These are phyloP conservation scores for Arctia plantaginis DNA, from an alignment of 2,888 invertebrate species.

Conservation along the genomic window DNA sequence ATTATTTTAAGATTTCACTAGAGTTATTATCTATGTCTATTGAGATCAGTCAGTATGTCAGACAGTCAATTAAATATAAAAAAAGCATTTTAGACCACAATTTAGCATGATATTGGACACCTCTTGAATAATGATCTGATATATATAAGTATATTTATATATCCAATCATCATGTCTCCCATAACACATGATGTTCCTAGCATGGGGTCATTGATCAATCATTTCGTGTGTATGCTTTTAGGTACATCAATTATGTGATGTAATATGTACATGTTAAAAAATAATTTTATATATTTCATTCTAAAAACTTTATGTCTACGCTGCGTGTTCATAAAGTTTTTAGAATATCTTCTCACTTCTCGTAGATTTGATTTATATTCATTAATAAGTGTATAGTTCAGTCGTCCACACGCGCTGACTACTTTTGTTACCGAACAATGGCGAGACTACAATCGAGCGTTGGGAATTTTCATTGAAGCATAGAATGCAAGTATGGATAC, in stretches of 20 bases:
- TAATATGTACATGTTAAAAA: too few species aligned
- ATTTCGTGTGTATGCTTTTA: too few species aligned
- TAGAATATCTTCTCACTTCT: slow-evolving; percentile 28
- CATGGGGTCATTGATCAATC: too few species aligned
- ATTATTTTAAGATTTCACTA: not conserved
- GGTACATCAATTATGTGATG: too few species aligned
- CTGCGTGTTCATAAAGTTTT: too few species aligned
- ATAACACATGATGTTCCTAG: too few species aligned
- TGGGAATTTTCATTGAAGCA: slow-evolving; percentile 57
- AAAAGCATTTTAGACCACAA: not conserved
- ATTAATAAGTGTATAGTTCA: slow-evolving; percentile 58
- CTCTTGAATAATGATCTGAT: too few species aligned
- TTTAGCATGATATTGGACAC: not conserved
- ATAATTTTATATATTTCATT: too few species aligned
- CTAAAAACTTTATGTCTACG: too few species aligned
- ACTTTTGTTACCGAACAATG: slow-evolving; percentile 63
- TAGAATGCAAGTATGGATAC: slow-evolving; percentile 29
- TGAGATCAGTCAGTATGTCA: too few species aligned
- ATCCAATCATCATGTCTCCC: too few species aligned
- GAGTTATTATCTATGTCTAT: not conserved
- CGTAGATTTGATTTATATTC: slow-evolving; percentile 22
- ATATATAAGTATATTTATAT: too few species aligned
- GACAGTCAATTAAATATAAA: not conserved
- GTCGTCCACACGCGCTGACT: slow-evolving; percentile 72
- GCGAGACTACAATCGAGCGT: slow-evolving; percentile 57